phyloP scores from a whole-genome alignment of 2,888 invertebrate genomes.

The Athalia circularis region DNA sequence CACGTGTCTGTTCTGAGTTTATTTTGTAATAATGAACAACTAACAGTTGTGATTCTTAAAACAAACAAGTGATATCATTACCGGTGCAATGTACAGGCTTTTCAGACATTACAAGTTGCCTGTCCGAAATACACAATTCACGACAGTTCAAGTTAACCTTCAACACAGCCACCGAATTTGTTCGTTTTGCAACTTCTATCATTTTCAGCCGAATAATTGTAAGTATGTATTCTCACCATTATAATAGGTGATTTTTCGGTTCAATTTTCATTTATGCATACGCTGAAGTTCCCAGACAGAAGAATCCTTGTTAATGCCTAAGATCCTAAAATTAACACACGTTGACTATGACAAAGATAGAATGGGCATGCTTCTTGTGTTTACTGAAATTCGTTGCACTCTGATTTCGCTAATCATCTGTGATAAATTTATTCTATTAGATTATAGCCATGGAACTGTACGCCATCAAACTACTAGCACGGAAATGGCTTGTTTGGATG shows the following conservation, averaged over 20 bases:
- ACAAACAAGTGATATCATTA: background rate
- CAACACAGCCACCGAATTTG: constrained; percentile 56
- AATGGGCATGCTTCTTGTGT: too few species aligned
- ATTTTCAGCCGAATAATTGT: constrained; percentile 57
- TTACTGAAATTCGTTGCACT: background rate
- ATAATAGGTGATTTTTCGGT: background rate
- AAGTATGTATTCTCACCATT: constrained; percentile 51
- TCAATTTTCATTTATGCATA: background rate
- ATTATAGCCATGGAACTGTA: constrained; percentile 50
- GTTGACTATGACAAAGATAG: too few species aligned
- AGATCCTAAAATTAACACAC: too few species aligned
- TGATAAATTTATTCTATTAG: background rate
- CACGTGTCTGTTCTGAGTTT: constrained; percentile 29
- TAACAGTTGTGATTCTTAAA: constrained; percentile 7
- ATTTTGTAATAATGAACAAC: background rate
- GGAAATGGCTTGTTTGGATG: constrained; percentile 60
- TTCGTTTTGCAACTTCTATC: constrained; percentile 63
- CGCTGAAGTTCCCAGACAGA: background rate
- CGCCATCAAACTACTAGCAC: constrained; percentile 61
- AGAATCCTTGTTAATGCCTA: too few species aligned
- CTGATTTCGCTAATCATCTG: constrained; percentile 5
- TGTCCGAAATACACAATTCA: constrained; percentile 51
- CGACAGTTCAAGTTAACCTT: constrained; percentile 50
- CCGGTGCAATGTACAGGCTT: constrained; percentile 61
- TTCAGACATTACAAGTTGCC: constrained; percentile 51